Evolutionary conservation across 2,888 invertebrate species (phyloP), one percentile per base, ranked within the genome.

Genomic region (Limnephilus lunatus): DNA sequence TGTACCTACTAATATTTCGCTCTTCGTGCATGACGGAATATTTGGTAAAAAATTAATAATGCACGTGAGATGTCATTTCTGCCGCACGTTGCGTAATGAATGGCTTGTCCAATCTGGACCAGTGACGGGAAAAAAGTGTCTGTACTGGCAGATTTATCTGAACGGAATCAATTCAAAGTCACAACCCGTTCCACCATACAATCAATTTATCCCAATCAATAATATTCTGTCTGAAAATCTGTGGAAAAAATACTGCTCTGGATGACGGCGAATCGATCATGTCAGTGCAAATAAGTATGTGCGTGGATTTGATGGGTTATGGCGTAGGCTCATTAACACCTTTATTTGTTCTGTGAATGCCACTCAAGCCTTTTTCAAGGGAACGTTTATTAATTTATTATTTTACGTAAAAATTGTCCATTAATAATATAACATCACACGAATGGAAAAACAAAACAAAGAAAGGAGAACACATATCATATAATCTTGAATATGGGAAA

Each of bases 111-210:
- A 83, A 35, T 83, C 39, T 83, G 83, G 83, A 83, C 32, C 35
- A 83, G 32, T 83, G 83, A n/a, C 83, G 83, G 19, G 35, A 83
- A 86, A 39, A 86, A 86, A 48, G 86, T 48, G 86, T 86, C 86
- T 35, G 44, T 48, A 30, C 35, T 89, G 88, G 80, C 88, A 89
- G 32, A 81, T 89, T 89, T 89, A 89, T 89, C 81, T 31, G 31
- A 32, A 89, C 39, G 44, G 44, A 89, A 89, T 91, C 87, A 88
- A 88, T 91, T 91, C 81, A 44, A 39, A 25, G 82, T 91, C 53
- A n/a, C 53, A 89, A 89, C 88, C 35, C 68, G 80, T 80, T 89
- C 80, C 35, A 11, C 32, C 31, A 30, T 14, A 81, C 80, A 89
- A 89, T 89, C 80, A 80, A 80, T 89, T 87, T 19, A n/a, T 30